Evolutionary conservation across 1,140 invertebrate genomes (phyloP), one percentile per base, ranked within the genome.

Genomic region (Dendroctonus ponderosae): DNA sequence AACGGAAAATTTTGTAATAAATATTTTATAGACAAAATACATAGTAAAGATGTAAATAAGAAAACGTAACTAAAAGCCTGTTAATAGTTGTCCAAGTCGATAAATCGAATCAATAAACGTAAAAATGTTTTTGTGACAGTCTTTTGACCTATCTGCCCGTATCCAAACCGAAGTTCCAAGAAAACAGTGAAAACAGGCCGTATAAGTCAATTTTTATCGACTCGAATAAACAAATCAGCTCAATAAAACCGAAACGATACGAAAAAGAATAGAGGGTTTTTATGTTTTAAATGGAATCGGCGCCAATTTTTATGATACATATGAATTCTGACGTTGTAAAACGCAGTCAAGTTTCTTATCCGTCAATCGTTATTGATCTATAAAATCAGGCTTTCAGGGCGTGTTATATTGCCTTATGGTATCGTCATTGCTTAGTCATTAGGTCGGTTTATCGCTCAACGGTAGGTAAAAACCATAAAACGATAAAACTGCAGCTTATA

Each of bases 291-390:
- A 43, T 49, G 62, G 46, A 50, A 12, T 57, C 7, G 62, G 62
- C 62, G 62, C 62, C 62, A 46, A 65, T 65, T 65, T 65, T 65
- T 65, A 65, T 57, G 52, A 41, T 54, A 65, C 44, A 58, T 57
- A 49, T 56, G 62, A 56, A 65, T 65, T 65, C 42, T 46, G n/a
- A 50, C 2, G 62, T 49, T 57, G 53, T 65, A 65, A 65, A 65
- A 48, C 52, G 53, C 52, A 57, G 62, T 42, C 62, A 46, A 12
- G 53, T 53, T 42, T 49, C 62, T 65, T 58, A 57, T 58, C 62
- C 41, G 43, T 51, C 39, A 49, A 48, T 59, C 44, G 43, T 63
- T 63, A 63, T 63, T 58, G 62, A 65, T 58, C 52, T 65, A 65
- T 65, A 56, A 65, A 65, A 65, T 49, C 44, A 42, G 53, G 44